Evolutionary conservation across 2,797 vertebrate species (phyloP).

Genomic region (Microctenopoma lineatum): DNA sequence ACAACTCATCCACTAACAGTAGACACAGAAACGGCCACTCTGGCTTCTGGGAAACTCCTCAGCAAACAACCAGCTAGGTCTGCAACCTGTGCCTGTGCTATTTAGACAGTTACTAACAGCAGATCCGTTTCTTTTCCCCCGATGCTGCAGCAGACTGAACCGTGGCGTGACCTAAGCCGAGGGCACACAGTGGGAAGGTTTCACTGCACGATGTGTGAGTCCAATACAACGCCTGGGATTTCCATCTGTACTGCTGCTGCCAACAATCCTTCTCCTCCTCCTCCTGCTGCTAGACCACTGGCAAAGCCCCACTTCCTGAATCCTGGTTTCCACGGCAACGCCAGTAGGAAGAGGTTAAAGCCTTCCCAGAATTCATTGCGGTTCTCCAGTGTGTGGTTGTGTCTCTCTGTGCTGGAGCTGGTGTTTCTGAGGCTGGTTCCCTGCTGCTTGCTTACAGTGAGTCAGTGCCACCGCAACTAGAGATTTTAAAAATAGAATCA

Average conservation of each 20-base stretch:
- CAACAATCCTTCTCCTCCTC: slow-evolving; percentile 31
- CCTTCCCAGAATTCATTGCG: slow-evolving; percentile 62
- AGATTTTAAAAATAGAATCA: slow-evolving; percentile 82
- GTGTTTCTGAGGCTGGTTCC: slow-evolving; percentile 47
- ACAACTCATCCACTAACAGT: neutral
- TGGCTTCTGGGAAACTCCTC: slow-evolving; percentile 7
- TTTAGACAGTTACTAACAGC: neutral
- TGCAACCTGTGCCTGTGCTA: neutral
- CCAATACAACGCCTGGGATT: slow-evolving; percentile 52
- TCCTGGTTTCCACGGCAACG: slow-evolving; percentile 63
- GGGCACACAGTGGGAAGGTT: slow-evolving; percentile 42
- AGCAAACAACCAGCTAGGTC: slow-evolving; percentile 9
- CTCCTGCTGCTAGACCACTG: slow-evolving; percentile 45
- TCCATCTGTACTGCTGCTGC: slow-evolving; percentile 58
- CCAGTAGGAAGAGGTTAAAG: slow-evolving; percentile 62
- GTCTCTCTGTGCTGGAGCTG: neutral
- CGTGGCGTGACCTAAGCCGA: slow-evolving; percentile 9
- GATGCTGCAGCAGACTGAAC: slow-evolving; percentile 25
- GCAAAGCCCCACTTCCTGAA: slow-evolving; percentile 69
- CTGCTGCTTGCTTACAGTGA: slow-evolving; percentile 72
- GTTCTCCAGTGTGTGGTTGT: slow-evolving; percentile 25
- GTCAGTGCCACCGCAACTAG: slow-evolving; percentile 71
- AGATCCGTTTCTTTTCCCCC: slow-evolving; percentile 10
- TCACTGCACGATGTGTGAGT: slow-evolving; percentile 34
- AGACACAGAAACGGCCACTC: neutral